Base-by-base conservation (phyloP, 2,797 vertebrate genomes). In the Leucoraja ocellata region DNA sequence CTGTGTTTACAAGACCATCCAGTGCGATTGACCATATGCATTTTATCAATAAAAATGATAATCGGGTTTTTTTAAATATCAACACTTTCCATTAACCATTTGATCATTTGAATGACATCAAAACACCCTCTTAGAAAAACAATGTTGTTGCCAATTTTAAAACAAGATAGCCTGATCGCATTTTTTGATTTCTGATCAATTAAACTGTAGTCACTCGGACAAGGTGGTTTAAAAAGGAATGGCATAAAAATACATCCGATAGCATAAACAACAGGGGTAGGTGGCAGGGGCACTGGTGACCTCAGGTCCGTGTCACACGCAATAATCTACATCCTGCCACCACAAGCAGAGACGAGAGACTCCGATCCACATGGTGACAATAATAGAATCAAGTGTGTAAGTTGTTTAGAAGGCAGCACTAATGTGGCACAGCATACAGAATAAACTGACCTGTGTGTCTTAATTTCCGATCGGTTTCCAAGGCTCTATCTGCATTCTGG, bases 121-220 rank as follows among this genome's bases (percentile, higher is more conserved):
- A 88, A 88, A 32, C n/a, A 94, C 93, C 91, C 78, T 93, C 94
- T 94, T 94, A 95, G 90, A 94, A 95, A 54, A 54, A 54, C 46
- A 54, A 54, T 63, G 79, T 94, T 94, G 94, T 94, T 94, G 93
- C 93, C 4, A 93, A 93, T 94, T 94, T 81, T 93, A 95, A 94
- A 93, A 94, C 65, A 93, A 95, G 91, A 91, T 0, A 18, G 9
- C 78, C 93, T 93, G n/a, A 68, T 68, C 36, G 18, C n/a, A 36
- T 23, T 65, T 68, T 36, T 65, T 36, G 61, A 61, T 68, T 18
- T 88, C n/a, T 36, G n/a, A 32, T 36, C 21, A 68, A 65, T 88
- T 65, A 36, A n/a, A 88, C n/a, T 88, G n/a, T 8, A 32, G 61
- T 36, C 14, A 65, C 63, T 16, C 65, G 84, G 7, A 36, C n/a